These are phyloP conservation scores for Phyllotreta striolata DNA, from an alignment of 2,888 invertebrate genomes.

Conservation along the genomic window DNA sequence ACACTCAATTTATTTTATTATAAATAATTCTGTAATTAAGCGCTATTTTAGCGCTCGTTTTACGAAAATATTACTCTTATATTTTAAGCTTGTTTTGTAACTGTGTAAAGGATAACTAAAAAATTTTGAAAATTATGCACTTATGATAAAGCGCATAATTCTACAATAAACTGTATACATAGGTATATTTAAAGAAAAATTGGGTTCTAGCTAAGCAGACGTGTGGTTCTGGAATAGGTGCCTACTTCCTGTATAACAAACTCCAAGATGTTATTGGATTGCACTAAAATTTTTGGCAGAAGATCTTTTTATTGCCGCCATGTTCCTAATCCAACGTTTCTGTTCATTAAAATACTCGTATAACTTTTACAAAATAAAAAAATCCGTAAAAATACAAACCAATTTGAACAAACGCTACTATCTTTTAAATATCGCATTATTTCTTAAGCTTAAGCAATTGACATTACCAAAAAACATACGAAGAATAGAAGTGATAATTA, in stretches of 20 bases:
- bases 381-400: not conserved
- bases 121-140: no score
- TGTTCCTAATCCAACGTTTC: no score
- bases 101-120: no score
- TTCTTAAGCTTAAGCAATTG: no score
- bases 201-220: no score
- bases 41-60: no score
- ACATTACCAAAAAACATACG: not conserved
- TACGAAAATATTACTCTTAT: no score
- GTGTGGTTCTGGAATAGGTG: no score
- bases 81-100: no score
- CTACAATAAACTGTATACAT: no score
- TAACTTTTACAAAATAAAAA: not conserved
- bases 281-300: conserved; percentile 19
- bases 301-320: conserved; percentile 2
- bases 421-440: conserved; percentile 27
- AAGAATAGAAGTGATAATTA: conserved; percentile 8
- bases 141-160: no score
- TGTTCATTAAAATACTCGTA: not conserved
- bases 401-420: conserved; percentile 5
- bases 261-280: conserved; percentile 18
- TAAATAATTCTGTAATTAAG: not conserved
- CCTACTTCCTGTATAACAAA: conserved; percentile 4
- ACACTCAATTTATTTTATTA: not conserved
- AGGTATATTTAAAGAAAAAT: no score